Base-by-base conservation (phyloP, 2,797 vertebrate genomes). In the Scolopax rusticola region DNA sequence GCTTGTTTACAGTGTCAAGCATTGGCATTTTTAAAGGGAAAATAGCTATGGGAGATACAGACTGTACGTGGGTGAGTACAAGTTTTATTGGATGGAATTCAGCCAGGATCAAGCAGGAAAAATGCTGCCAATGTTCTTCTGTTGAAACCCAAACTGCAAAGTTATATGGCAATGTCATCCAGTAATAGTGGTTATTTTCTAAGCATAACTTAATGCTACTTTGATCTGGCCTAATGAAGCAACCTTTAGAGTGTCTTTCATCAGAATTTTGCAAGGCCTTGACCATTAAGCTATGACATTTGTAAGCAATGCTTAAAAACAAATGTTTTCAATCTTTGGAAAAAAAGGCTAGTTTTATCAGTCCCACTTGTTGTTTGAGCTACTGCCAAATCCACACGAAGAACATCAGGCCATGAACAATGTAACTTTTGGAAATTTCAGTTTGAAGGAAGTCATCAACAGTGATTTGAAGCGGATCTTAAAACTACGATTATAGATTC, bases 1-100 rank as follows among this genome's bases (percentile, higher is more conserved):
- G 20, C 7, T 19, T 65, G 28, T 75, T 90, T 54, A 1, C 1
- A 68, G 7, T n/a, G 25, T 47, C 28, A 78, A n/a, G 17, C 16
- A 33, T 0, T 33, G n/a, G 18, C 45, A 65, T 16, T n/a, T 78
- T 38, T 71, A 28, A 57, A 78, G 57, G 13, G 45, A 3, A 41
- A 8, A 67, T 41, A 61, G n/a, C 24, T 76, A 0, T 85, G 36
- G 53, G 45, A 48, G 21, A 18, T 59, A 45, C 25, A 60, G 36
- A 21, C 45, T 81, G 11, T n/a, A 15, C 0, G 0, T 41, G 17
- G 8, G 12, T 8, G 5, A 47, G 4, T 67, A 43, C 9, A 53
- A 43, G 7, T 74, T 83, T 47, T 54, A 43, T 7, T 83, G 61
- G 32, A 77, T 83, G 61, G 32, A 77, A 78, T 68, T 60, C 8